Evolutionary conservation across 2,113 vertebrate genomes (phyloP).

Genomic region (Hemiscyllium ocellatum): DNA sequence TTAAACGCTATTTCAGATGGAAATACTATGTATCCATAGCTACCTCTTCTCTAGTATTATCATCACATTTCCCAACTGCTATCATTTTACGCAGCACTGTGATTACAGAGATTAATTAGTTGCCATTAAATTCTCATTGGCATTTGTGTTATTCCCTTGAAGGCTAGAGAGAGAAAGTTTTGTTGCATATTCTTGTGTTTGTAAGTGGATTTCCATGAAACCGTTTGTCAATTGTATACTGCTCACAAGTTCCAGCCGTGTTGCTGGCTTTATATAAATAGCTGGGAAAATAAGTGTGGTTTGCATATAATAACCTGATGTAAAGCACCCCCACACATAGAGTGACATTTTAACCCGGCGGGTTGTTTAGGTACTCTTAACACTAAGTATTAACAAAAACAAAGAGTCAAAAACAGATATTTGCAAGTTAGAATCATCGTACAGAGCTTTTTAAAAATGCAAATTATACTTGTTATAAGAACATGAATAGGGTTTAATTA

Average conservation of each 20-base stretch:
- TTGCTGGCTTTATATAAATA: slow-evolving; percentile 17
- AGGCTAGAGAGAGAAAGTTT: neutral
- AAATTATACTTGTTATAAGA: neutral
- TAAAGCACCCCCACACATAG: too few species aligned
- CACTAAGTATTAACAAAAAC: neutral
- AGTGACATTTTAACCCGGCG: neutral
- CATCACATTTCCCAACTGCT: neutral
- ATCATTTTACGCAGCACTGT: neutral
- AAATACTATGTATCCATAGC: neutral
- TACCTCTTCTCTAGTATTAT: neutral
- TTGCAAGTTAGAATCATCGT: neutral
- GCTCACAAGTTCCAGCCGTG: neutral
- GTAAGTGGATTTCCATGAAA: neutral
- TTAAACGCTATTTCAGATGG: neutral
- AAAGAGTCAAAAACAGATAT: too few species aligned
- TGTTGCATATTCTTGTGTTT: neutral
- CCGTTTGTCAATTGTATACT: neutral
- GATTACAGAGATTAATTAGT: slow-evolving; percentile 15
- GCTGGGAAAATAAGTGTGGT: neutral
- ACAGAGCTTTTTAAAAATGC: neutral
- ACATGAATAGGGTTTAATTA: neutral
- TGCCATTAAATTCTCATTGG: slow-evolving; percentile 10
- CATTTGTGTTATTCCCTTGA: neutral
- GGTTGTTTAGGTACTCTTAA: neutral
- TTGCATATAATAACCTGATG: neutral